Base-by-base conservation (phyloP, 2,113 vertebrate genomes). In the Mesembrinibis cayennensis region DNA sequence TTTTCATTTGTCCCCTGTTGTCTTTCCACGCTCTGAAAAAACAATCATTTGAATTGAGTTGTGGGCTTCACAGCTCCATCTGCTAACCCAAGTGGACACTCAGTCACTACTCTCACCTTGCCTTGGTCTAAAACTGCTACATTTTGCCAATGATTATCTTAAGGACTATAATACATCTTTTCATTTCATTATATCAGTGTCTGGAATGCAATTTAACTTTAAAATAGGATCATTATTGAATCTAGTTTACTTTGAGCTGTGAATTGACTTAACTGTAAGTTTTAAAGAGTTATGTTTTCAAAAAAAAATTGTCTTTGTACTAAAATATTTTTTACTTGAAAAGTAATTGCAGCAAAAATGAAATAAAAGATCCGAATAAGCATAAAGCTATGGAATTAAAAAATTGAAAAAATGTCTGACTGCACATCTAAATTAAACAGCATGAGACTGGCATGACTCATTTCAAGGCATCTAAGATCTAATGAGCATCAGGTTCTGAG, bases 181-280 rank as follows among this genome's bases (percentile, higher is more conserved):
- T 63, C 45, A 47, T 96, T 97, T 97, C 77, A 91, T 92, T 96
- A 92, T 79, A 91, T 67, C 32, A 61, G 56, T 91, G 83, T 89
- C 82, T 80, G 59, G 95, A 97, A 98, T 59, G 89, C 73, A 96
- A 96, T 95, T 91, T 96, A 91, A 93, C 78, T 96, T 92, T 94
- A 85, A 96, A 98, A 97, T 93, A 82, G 67, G 78, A 38, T 96
- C n/a, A 83, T 96, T 97, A 96, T 90, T 93, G 87, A 96, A 90
- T 81, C 30, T 66, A n/a, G 72, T 94, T 97, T 98, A 95, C 93
- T 97, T 87, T 96, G 94, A 94, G 79, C 74, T 91, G 90, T 93
- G 93, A 97, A 92, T 94, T 88, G 89, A 95, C 72, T 79, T 92
- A 83, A 44, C 94, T 87, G 62, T 83, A 87, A 92, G 50, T 90